Evolutionary conservation across 2,888 invertebrate species (phyloP).

Genomic region (Sphinx pinastri): DNA sequence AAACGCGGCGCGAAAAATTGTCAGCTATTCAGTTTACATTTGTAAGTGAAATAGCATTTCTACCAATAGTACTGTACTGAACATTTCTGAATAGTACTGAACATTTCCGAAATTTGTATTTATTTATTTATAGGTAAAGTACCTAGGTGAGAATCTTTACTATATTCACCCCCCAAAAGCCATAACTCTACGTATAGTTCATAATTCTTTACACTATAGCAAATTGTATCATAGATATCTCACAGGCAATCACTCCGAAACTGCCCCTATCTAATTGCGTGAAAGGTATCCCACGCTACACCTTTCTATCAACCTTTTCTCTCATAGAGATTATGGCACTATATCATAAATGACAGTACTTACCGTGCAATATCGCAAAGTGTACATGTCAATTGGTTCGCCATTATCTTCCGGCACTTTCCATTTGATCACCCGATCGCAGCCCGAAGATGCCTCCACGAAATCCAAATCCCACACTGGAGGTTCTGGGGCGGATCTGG

Average conservation of each 20-base stretch:
- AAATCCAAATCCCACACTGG: conserved; percentile 55
- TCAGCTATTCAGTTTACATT: neutral
- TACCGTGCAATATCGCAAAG: conserved; percentile 67
- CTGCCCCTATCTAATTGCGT: too few relatives aligned
- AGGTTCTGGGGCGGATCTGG: conserved; percentile 65
- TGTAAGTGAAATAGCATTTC: neutral
- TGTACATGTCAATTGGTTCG: conserved; percentile 65
- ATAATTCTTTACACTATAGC: too few relatives aligned
- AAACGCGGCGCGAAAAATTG: neutral
- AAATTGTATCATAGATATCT: neutral
- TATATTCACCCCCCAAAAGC: too few relatives aligned
- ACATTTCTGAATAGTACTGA: neutral
- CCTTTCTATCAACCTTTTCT: too few relatives aligned
- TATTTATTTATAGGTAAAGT: neutral
- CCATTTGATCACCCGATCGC: conserved; percentile 60
- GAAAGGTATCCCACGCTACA: too few relatives aligned
- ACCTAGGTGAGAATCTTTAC: too few relatives aligned
- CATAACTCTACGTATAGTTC: too few relatives aligned
- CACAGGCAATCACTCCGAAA: too few relatives aligned
- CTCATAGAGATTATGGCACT: neutral
- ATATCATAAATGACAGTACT: neutral
- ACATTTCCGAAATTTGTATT: neutral
- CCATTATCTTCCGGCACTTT: conserved; percentile 60
- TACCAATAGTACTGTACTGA: neutral
- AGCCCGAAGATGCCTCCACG: conserved; percentile 41